phyloP scores from a whole-genome alignment of 2,888 invertebrate species.

The Altica lythri region DNA sequence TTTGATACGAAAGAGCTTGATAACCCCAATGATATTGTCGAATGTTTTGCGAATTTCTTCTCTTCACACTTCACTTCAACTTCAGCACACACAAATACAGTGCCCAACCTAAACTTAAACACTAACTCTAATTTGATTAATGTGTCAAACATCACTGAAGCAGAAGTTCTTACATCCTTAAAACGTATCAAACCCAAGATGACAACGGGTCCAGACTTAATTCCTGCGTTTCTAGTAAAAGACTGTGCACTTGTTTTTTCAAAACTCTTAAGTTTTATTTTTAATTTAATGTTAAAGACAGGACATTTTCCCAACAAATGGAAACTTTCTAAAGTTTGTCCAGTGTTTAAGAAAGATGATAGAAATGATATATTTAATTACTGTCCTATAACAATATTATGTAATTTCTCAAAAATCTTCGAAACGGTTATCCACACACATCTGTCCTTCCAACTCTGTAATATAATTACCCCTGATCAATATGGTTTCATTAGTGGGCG shows the following conservation, averaged over 20 bases:
- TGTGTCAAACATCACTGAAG: no score
- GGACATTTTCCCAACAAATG: constrained; percentile 11
- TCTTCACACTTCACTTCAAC: no score
- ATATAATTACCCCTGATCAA: no score
- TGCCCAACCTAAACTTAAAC: no score
- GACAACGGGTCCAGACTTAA: constrained; percentile 12
- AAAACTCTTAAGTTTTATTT: constrained; percentile 9
- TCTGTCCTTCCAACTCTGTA: no score
- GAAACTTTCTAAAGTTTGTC: constrained; percentile 16
- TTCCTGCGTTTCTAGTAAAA: constrained; percentile 15
- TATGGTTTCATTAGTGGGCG: no score
- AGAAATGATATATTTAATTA: constrained; percentile 8
- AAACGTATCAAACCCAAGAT: constrained; percentile 11
- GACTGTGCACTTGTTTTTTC: constrained; percentile 22
- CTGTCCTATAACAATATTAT: constrained; percentile 12
- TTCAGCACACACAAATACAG: no score
- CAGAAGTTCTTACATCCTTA: no score
- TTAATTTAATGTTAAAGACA: constrained; percentile 18
- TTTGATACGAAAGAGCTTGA: no score
- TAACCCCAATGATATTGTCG: no score
- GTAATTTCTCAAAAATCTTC: constrained; percentile 14
- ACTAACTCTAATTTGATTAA: no score
- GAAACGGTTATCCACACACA: constrained; percentile 5
- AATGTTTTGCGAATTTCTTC: no score
- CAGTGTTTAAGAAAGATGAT: constrained; percentile 19